Percentiles rank a stretch among this genome's conserved stretches.
phyloP scores from a whole-genome alignment of 2,797 vertebrate species.

The Acrocephalus scirpaceus region DNA sequence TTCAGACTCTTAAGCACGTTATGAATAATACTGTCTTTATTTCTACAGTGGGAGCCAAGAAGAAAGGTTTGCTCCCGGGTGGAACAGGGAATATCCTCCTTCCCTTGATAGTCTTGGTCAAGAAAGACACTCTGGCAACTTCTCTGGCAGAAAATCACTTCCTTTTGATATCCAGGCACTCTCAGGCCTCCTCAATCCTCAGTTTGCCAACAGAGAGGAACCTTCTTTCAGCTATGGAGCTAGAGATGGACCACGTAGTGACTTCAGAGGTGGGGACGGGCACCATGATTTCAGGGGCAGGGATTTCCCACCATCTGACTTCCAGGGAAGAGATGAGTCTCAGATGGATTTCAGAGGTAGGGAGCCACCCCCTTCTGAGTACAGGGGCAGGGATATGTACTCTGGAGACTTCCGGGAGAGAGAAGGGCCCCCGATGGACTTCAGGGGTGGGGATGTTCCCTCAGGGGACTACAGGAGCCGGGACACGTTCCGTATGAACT shows the following conservation, averaged over 20 bases:
- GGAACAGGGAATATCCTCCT: constrained; percentile 91
- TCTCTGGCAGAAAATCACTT: constrained; percentile 90
- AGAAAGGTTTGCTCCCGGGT: constrained; percentile 86
- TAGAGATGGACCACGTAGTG: constrained; percentile 85
- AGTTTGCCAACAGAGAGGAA: constrained; percentile 83
- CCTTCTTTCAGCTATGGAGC: constrained; percentile 83
- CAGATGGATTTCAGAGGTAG: constrained; percentile 86
- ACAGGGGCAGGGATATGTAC: constrained; percentile 83
- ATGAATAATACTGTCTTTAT: constrained; percentile 85
- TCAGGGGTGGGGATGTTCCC: constrained; percentile 81
- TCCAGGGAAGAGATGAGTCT: constrained; percentile 84
- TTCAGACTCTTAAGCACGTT: constrained; percentile 82
- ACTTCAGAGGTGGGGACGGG: constrained; percentile 88
- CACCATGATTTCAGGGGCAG: constrained; percentile 85
- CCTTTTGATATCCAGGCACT: constrained; percentile 83
- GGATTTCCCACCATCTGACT: constrained; percentile 85
- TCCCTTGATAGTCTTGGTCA: constrained; percentile 90
- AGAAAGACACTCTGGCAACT: constrained; percentile 88
- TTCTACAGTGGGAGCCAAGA: constrained; percentile 93
- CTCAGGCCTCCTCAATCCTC: constrained; percentile 83
- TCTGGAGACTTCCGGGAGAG: constrained; percentile 84
- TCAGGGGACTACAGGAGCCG: constrained; percentile 87
- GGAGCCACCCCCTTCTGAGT: constrained; percentile 84
- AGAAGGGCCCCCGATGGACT: constrained; percentile 82
- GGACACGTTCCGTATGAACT: constrained; percentile 80